These are phyloP conservation scores for Bembecia ichneumoniformis DNA, from an alignment of 2,888 invertebrate species.

Conservation along the genomic window DNA sequence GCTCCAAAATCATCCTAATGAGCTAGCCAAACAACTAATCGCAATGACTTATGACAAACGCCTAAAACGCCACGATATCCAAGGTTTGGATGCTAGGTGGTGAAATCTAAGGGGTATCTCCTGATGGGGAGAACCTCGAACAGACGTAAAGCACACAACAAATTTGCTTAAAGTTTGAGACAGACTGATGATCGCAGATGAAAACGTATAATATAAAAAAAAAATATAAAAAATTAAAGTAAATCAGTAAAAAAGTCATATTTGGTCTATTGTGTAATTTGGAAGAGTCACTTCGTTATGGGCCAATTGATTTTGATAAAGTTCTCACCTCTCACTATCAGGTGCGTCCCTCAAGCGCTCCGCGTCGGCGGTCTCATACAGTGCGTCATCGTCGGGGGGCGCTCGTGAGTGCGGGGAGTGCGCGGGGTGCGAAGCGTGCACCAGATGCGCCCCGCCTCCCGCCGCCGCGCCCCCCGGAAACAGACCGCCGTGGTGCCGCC, in stretches of 20 bases:
- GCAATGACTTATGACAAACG: too few species aligned
- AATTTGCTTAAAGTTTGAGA: too few species aligned
- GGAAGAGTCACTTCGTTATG: not conserved
- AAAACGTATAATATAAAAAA: too few species aligned
- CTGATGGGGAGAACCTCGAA: too few species aligned
- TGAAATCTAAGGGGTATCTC: too few species aligned
- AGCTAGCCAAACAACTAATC: too few species aligned
- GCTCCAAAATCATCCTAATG: too few species aligned
- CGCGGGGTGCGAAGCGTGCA: constrained; percentile 57
- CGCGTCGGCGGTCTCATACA: constrained; percentile 88
- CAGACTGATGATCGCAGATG: too few species aligned
- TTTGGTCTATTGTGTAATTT: not conserved
- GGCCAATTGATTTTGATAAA: not conserved
- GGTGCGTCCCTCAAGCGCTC: constrained; percentile 83
- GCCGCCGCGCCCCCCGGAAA: constrained; percentile 34
- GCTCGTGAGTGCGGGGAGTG: constrained; percentile 56
- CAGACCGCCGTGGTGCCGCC: constrained; percentile 49
- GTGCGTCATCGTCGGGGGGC: constrained; percentile 83
- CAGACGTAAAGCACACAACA: too few species aligned
- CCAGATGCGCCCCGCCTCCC: constrained; percentile 35
- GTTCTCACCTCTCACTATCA: constrained; percentile 88
- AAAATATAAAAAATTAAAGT: constrained; percentile 3
- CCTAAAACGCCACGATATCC: too few species aligned
- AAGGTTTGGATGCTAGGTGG: too few species aligned
- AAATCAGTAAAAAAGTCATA: not conserved